These are phyloP conservation scores for Xiphorhynchus erythropygius DNA, from an alignment of 2,797 vertebrate species.

Conservation along the genomic window DNA sequence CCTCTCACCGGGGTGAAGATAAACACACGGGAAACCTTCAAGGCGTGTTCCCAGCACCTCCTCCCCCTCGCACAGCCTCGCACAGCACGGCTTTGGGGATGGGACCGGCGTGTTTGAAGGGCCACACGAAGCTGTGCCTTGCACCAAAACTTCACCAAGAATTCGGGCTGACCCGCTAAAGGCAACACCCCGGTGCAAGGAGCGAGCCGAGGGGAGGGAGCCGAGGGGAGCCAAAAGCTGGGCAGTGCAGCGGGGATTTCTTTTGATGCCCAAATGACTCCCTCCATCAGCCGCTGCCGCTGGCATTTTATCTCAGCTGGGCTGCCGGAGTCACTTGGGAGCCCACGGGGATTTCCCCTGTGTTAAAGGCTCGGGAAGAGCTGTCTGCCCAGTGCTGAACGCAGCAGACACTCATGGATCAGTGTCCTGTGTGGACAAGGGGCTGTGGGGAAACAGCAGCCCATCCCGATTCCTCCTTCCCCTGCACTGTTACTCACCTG, in stretches of 20 bases:
- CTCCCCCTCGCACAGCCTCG: neutral
- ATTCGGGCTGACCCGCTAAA: neutral
- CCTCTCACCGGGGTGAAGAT: constrained; percentile 75
- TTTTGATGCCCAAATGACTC: constrained; percentile 16
- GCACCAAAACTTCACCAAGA: neutral
- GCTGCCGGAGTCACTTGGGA: neutral
- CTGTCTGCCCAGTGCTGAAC: neutral
- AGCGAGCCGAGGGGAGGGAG: neutral
- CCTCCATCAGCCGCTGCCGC: neutral
- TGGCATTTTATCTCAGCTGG: neutral
- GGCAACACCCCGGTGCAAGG: neutral
- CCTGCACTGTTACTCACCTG: neutral
- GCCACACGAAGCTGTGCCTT: neutral
- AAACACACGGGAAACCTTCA: constrained; percentile 74
- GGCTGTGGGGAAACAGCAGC: neutral
- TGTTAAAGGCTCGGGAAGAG: neutral
- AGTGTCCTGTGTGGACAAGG: rapidly evolving
- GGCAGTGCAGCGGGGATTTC: neutral
- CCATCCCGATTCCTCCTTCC: neutral
- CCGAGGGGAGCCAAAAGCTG: neutral
- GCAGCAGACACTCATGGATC: neutral
- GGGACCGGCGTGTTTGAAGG: neutral
- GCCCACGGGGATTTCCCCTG: neutral
- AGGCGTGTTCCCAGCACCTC: constrained; percentile 67
- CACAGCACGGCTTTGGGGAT: neutral